These are phyloP conservation scores for Peromyscus maniculatus DNA, from an alignment of 2,113 vertebrate genomes.

Conservation along the genomic window DNA sequence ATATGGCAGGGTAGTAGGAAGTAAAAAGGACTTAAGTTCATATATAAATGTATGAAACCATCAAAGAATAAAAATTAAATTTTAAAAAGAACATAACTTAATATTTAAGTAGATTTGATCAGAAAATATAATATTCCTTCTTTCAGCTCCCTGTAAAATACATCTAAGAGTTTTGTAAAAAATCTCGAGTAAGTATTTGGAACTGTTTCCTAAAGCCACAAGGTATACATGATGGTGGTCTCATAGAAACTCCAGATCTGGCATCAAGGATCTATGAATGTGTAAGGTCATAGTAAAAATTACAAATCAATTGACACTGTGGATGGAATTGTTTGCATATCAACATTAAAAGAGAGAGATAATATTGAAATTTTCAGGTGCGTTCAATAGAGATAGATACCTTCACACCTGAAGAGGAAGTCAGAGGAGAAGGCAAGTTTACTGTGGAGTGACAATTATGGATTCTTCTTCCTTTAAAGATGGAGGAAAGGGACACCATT, in stretches of 20 bases:
- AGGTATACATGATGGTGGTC: background rate
- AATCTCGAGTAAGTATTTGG: background rate
- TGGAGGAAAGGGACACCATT: background rate
- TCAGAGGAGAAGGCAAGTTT: background rate
- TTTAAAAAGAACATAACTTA: background rate
- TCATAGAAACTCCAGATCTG: background rate
- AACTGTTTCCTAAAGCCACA: background rate
- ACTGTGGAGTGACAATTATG: background rate
- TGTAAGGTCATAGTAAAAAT: background rate
- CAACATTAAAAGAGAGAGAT: background rate
- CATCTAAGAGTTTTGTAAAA: conserved; percentile 10
- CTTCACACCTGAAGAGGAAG: background rate
- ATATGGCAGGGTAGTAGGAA: background rate
- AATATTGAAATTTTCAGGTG: background rate
- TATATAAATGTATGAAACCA: background rate
- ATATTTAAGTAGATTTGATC: background rate
- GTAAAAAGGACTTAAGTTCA: background rate
- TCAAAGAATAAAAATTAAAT: background rate
- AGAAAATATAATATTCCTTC: background rate
- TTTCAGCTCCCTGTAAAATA: background rate
- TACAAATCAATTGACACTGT: background rate
- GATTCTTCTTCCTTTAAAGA: background rate
- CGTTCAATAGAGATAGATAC: background rate
- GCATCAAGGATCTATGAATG: background rate
- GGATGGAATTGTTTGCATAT: background rate